phyloP scores from a whole-genome alignment of 2,888 invertebrate species.

The Terebella lapidaria region DNA sequence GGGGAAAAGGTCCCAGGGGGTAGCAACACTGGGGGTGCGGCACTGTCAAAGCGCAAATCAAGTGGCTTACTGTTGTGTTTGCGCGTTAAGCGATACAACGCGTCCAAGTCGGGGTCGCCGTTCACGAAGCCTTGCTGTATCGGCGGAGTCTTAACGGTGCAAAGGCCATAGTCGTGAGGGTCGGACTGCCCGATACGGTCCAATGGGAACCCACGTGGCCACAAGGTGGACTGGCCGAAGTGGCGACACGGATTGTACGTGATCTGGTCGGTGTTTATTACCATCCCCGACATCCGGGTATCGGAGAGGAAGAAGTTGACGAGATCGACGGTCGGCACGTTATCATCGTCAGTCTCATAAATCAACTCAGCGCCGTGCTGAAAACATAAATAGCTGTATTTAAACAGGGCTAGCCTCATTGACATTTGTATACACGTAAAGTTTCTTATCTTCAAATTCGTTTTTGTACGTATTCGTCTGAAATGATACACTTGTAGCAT shows the following conservation, averaged over 20 bases:
- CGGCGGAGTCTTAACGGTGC: constrained; percentile 19
- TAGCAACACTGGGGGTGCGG: constrained; percentile 31
- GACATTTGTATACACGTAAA: too few species aligned
- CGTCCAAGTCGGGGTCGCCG: constrained; percentile 40
- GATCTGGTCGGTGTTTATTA: constrained; percentile 15
- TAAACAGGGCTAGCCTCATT: too few species aligned
- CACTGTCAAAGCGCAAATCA: constrained; percentile 29
- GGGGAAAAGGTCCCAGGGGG: constrained; percentile 31
- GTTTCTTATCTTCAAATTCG: too few species aligned
- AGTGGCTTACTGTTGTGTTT: constrained; percentile 17
- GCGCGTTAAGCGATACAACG: constrained; percentile 33
- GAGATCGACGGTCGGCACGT: constrained; percentile 6
- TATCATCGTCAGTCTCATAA: constrained; percentile 30
- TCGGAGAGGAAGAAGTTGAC: background rate
- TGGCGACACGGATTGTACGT: constrained; percentile 26
- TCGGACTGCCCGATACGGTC: constrained; percentile 28
- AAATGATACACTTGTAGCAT: too few species aligned
- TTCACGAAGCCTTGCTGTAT: constrained; percentile 38
- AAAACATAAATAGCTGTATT: too few species aligned
- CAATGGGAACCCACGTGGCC: constrained; percentile 39
- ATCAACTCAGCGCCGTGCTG: constrained; percentile 28
- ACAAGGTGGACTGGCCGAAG: constrained; percentile 37
- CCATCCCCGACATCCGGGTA: constrained; percentile 2
- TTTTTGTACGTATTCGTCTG: too few species aligned
- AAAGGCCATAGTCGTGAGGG: constrained; percentile 14